Evolutionary conservation across 2,113 vertebrate species (phyloP).

Genomic region (Heteronetta atricapilla): DNA sequence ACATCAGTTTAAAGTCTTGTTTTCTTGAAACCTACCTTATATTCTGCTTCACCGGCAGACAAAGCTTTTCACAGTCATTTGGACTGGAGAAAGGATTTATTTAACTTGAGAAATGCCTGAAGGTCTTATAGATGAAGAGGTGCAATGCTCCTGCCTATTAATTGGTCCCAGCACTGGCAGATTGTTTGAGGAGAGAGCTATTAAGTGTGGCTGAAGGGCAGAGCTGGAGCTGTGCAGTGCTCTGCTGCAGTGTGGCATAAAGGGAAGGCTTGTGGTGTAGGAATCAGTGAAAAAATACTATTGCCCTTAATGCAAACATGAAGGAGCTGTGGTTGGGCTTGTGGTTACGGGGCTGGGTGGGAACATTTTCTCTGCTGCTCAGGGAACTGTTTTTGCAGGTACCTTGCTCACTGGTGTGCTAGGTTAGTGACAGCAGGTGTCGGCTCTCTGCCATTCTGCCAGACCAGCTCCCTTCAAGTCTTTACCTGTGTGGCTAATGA

Average conservation of each 20-base stretch:
- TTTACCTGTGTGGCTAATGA: background rate
- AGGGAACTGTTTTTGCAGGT: background rate
- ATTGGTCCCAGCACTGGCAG: background rate
- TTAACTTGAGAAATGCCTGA: background rate
- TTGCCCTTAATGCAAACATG: background rate
- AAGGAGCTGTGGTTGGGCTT: background rate
- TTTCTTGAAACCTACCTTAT: background rate
- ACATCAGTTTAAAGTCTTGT: background rate
- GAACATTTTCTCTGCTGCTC: background rate
- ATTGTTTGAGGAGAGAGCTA: background rate
- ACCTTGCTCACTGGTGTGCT: background rate
- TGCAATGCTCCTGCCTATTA: background rate
- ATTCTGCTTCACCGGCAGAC: background rate
- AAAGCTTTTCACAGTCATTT: background rate
- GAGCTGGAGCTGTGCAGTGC: background rate
- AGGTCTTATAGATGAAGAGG: background rate
- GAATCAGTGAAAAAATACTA: background rate
- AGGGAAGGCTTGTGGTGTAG: background rate
- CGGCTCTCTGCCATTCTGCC: background rate
- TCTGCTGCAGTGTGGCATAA: rapidly evolving
- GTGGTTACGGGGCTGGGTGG: background rate
- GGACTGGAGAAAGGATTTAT: background rate
- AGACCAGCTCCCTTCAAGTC: background rate
- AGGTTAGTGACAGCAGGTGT: background rate
- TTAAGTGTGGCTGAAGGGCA: background rate